phyloP scores from a whole-genome alignment of 30 jellyfish, hydroid and myxozoan species.

The Aurelia sp. region DNA sequence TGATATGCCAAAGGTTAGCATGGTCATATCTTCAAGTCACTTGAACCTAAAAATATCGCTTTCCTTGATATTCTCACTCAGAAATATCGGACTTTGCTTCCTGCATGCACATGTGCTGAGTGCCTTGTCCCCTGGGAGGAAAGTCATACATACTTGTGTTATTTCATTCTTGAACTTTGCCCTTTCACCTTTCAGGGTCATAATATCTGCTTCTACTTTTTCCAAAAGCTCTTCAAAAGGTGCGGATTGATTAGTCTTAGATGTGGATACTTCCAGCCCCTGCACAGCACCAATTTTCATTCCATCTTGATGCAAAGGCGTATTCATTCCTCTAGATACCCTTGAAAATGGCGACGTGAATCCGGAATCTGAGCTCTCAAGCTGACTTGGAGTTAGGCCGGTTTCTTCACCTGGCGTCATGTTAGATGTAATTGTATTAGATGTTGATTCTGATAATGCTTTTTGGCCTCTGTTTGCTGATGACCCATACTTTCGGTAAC shows the following conservation, averaged over 20 bases:
- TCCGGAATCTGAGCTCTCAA: constrained; percentile 62
- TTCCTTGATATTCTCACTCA: too few species aligned
- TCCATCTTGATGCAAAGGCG: background rate
- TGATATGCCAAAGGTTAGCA: too few species aligned
- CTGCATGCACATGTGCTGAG: too few species aligned
- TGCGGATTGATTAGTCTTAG: constrained; percentile 1
- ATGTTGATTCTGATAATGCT: background rate
- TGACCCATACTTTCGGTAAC: background rate
- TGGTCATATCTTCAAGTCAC: too few species aligned
- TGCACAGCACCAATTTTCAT: background rate
- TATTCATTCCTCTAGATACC: background rate
- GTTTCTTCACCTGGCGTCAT: background rate
- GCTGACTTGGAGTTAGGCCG: background rate
- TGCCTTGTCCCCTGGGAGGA: too few species aligned
- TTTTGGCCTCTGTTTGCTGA: background rate
- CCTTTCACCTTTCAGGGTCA: constrained; percentile 8
- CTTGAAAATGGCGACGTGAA: constrained; percentile 53
- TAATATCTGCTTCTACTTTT: constrained; percentile 28
- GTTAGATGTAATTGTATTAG: background rate
- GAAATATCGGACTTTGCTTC: too few species aligned
- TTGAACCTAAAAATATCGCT: too few species aligned
- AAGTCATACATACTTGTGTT: too few species aligned
- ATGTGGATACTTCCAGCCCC: background rate
- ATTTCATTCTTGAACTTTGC: background rate
- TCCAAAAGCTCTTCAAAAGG: constrained; percentile 28